Evolutionary conservation across 2,113 vertebrate species (phyloP).

Genomic region (Anhinga rufa): DNA sequence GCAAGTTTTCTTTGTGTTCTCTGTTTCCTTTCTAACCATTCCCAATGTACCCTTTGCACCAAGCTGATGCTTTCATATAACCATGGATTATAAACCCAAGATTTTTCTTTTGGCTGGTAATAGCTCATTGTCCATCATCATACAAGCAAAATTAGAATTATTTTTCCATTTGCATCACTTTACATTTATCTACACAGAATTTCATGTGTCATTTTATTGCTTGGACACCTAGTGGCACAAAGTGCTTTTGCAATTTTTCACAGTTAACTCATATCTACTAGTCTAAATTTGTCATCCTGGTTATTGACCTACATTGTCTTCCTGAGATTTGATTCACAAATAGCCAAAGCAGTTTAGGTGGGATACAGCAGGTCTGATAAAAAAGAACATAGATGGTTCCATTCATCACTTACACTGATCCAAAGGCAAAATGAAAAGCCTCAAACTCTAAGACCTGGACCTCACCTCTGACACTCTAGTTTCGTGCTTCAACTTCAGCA

Average conservation of each 20-base stretch:
- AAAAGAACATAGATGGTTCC: background rate
- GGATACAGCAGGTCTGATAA: background rate
- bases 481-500: background rate
- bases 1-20: background rate
- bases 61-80: background rate
- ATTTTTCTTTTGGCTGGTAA: background rate
- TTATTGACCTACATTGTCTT: background rate
- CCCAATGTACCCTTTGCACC: background rate
- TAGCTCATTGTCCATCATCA: background rate
- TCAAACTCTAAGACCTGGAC: background rate
- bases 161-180: background rate
- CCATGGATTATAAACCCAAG: background rate
- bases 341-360: background rate
- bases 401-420: background rate
- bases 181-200: background rate
- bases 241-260: background rate
- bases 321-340: background rate
- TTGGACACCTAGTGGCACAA: background rate
- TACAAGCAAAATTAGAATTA: background rate
- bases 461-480: background rate
- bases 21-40: background rate
- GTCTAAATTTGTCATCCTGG: background rate
- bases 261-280: background rate
- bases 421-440: background rate
- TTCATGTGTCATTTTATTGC: background rate